phyloP scores from a whole-genome alignment of 2,888 invertebrate genomes.

The Drosophila subquinaria region DNA sequence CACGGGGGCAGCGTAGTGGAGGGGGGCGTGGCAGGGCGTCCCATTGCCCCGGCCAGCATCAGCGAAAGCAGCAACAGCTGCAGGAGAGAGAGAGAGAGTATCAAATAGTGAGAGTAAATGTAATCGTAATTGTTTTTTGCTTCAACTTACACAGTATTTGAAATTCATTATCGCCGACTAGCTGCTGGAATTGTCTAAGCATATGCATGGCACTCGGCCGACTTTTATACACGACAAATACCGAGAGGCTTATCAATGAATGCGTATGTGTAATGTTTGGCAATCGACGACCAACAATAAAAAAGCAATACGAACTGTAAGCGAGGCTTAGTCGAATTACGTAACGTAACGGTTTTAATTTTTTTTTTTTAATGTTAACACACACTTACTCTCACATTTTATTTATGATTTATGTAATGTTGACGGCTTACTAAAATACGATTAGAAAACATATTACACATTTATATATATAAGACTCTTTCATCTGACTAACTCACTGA shows the following conservation, averaged over 20 bases:
- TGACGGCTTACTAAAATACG: too few species aligned
- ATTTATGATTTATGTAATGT: too few species aligned
- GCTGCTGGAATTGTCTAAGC: neutral
- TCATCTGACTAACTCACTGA: too few species aligned
- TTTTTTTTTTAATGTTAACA: too few species aligned
- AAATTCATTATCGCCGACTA: conserved; percentile 32
- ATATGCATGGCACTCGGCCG: neutral
- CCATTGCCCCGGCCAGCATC: conserved; percentile 29
- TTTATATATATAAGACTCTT: too few species aligned
- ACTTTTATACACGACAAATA: conserved; percentile 30
- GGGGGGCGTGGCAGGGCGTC: conserved; percentile 9
- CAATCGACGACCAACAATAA: conserved; percentile 6
- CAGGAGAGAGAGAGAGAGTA: neutral
- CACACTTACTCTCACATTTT: too few species aligned
- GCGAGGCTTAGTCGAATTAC: neutral
- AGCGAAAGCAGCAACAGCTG: conserved; percentile 57
- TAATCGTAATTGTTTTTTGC: neutral
- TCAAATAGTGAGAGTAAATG: neutral
- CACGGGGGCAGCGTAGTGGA: conserved; percentile 38
- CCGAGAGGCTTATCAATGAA: conserved; percentile 2
- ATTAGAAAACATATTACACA: too few species aligned
- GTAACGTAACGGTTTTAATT: too few species aligned
- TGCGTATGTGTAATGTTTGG: neutral
- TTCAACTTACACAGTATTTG: conserved; percentile 51
- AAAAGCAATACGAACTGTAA: neutral